Evolutionary conservation across 2,113 vertebrate species (phyloP), one percentile per base, ranked within the genome.

Genomic region (Sinocyclocheilus anshuiensis): DNA sequence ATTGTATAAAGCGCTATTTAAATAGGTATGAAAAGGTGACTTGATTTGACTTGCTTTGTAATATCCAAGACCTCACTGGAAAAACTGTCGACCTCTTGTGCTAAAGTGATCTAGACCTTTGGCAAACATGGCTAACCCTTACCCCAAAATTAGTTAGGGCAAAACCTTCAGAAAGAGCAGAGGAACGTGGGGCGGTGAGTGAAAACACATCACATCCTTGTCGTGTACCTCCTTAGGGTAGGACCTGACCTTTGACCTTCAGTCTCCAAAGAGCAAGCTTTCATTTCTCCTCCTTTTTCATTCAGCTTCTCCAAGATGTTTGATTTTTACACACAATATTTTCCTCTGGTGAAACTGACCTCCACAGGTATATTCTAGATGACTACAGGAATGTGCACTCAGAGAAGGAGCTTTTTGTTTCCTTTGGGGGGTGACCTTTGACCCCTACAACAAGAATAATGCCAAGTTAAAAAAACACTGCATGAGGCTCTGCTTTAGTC

Each of bases 171-270:
- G 83, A 81, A 79, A 48, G 57, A 26, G 48, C 77, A 24, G 42
- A 12, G 24, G 84, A 63, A 78, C 18, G 53, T 50, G 10, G n/a
- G 79, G 90, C 88, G 88, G 90, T 90, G 92, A 91, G 90, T 78
- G 91, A 90, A 94, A 59, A 92, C 93, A 91, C 92, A 91, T 93
- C 92, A 92, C 65, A 89, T 86, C 84, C 82, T 90, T 89, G 90
- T 91, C 89, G 80, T 87, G 88, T 92, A 86, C 74, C 77, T 84
- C 90, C 89, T 90, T 83, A 29, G 86, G 91, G 83, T 86, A 86
- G 69, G 89, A 78, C 84, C 72, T 65, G 86, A 89, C 86, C 69
- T 91, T 29, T 90, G 86, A 91, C 86, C 87, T 80, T 80, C 39
- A 9, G 20, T 86, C 76, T 80, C 26, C 84, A 76, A 20, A 80